Conservation (phyloP, 2,113 vertebrate genomes). For the Silurus glanis region DNA sequence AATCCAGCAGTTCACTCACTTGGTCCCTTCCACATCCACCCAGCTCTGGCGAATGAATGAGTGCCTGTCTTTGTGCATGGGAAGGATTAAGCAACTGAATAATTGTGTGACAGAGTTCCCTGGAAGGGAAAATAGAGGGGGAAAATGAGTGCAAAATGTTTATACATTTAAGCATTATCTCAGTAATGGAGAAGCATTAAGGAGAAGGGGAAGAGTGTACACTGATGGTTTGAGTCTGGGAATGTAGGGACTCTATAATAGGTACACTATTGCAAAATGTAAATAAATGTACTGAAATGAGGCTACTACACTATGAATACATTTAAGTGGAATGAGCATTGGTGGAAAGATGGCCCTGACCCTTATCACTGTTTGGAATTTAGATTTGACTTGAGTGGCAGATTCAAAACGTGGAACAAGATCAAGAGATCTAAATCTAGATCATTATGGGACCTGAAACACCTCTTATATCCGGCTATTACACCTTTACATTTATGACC, state of each 20-base stretch:
- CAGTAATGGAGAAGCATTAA: neutral
- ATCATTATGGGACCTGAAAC: neutral
- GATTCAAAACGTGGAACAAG: neutral
- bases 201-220: neutral
- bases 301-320: no score
- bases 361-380: neutral
- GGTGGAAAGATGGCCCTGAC: neutral
- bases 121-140: constrained; percentile 1
- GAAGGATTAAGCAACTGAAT: constrained; percentile 64
- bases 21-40: constrained; percentile 54
- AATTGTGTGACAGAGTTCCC: constrained; percentile 18
- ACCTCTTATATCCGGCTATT: neutral
- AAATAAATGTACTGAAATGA: neutral
- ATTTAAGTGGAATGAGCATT: neutral
- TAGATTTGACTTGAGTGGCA: neutral
- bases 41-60: constrained; percentile 51
- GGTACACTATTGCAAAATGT: neutral
- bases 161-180: neutral
- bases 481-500: no score
- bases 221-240: neutral
- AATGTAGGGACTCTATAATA: neutral
- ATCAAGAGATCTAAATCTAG: neutral
- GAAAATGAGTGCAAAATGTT: neutral
- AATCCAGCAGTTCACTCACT: constrained; percentile 54
- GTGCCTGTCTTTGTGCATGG: constrained; percentile 58